These are phyloP conservation scores for Gopherus evgoodei DNA, from an alignment of 2,113 vertebrate genomes.

Conservation along the genomic window DNA sequence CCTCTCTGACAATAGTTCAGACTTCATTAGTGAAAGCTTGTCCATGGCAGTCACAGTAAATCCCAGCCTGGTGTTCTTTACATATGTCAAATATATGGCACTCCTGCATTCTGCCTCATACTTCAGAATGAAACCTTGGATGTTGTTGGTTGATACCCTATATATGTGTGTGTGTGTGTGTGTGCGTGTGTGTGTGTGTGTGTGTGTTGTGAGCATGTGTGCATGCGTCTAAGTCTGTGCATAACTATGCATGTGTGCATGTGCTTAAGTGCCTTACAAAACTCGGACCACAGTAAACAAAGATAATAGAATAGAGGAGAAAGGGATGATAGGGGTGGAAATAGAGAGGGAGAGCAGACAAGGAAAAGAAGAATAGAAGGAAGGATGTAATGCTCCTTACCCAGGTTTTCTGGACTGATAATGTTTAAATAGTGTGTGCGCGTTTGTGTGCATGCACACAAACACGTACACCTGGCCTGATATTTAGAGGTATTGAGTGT, in stretches of 20 bases:
- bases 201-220: neutral
- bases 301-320: neutral
- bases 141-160: neutral
- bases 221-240: neutral
- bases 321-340: neutral
- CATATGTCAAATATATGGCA: neutral
- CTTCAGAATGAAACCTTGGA: neutral
- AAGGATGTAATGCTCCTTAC: neutral
- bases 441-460: slow-evolving; percentile 29
- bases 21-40: slow-evolving; percentile 60
- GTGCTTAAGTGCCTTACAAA: neutral
- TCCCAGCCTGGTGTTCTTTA: neutral
- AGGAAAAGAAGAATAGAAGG: neutral
- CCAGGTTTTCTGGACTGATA: neutral
- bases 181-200: neutral
- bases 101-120: neutral
- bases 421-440: neutral
- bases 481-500: slow-evolving; percentile 35
- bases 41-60: neutral
- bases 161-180: neutral
- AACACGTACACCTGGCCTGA: slow-evolving; percentile 61
- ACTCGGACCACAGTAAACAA: neutral
- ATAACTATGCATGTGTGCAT: neutral
- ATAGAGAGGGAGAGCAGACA: neutral
- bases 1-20: slow-evolving; percentile 38